Percentiles rank a stretch among this genome's conserved stretches.
Evolutionary conservation across 2,113 vertebrate species (phyloP).

Genomic region (Leucoraja erinaceus): DNA sequence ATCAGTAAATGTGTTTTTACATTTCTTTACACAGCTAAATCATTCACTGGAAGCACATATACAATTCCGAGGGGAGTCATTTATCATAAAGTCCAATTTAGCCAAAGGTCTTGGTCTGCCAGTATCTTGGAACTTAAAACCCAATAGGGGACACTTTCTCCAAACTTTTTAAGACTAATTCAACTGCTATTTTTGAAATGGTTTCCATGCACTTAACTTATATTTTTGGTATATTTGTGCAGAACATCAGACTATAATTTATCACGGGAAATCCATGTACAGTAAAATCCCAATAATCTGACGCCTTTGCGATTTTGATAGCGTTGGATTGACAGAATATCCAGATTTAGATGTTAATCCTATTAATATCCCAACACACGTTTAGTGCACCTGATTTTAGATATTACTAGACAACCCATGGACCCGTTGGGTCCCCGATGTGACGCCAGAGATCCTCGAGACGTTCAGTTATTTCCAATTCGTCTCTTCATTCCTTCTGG

Average conservation of each 20-base stretch:
- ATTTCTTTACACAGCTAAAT: slow-evolving; percentile 44
- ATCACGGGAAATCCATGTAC: no score
- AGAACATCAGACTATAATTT: not conserved
- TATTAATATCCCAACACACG: no score
- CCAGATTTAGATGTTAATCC: no score
- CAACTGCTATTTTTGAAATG: not conserved
- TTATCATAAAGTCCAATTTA: slow-evolving; percentile 39
- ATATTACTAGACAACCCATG: no score
- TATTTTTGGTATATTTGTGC: not conserved
- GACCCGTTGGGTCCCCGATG: no score
- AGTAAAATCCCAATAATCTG: no score
- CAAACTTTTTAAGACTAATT: not conserved
- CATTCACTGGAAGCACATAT: slow-evolving; percentile 43
- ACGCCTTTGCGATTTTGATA: no score
- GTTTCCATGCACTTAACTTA: not conserved
- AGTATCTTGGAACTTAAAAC: not conserved
- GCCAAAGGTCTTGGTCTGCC: not conserved
- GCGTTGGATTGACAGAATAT: no score
- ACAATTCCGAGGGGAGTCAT: slow-evolving; percentile 45
- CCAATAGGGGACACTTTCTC: not conserved
- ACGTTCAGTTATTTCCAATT: no score
- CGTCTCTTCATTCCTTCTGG: no score
- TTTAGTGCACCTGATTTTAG: no score
- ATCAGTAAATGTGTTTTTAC: slow-evolving; percentile 49
- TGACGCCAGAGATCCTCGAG: no score